phyloP scores from a whole-genome alignment of 2,797 vertebrate species.

The Tamandua tetradactyla region DNA sequence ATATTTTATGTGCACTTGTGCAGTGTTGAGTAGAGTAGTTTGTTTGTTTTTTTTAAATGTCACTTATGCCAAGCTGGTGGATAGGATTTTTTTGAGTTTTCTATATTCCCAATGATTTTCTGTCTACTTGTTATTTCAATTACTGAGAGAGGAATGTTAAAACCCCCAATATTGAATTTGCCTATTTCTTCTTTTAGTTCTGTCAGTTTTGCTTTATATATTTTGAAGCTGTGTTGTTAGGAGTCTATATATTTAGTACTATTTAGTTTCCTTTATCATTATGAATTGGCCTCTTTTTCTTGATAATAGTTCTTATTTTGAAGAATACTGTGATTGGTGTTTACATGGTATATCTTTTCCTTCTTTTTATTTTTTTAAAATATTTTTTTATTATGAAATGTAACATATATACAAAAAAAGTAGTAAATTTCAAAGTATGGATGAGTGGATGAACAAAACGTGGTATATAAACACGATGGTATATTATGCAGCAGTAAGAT shows the following conservation, averaged over 20 bases:
- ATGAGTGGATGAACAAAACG: too few species aligned
- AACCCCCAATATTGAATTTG: not conserved
- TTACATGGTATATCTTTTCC: not conserved
- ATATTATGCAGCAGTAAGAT: too few species aligned
- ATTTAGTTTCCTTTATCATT: not conserved
- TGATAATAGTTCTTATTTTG: not conserved
- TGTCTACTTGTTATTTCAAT: conserved; percentile 14
- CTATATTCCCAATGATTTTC: not conserved
- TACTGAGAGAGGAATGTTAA: not conserved
- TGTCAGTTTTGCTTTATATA: not conserved
- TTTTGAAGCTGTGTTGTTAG: not conserved
- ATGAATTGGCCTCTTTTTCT: not conserved
- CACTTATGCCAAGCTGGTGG: not conserved
- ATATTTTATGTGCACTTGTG: not conserved
- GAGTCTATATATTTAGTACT: not conserved
- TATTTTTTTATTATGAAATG: too few species aligned
- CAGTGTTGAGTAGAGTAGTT: not conserved
- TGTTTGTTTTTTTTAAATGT: not conserved
- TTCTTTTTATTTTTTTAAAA: not conserved
- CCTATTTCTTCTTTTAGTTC: not conserved
- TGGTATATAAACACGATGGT: too few species aligned
- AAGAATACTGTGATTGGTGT: conserved; percentile 25
- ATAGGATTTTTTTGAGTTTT: not conserved
- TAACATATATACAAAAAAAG: too few species aligned
- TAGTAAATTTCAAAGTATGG: too few species aligned